Percentiles rank a stretch among this genome's conserved stretches.
Evolutionary conservation across 2,888 invertebrate species (phyloP).

Genomic region (Syritta pipiens): DNA sequence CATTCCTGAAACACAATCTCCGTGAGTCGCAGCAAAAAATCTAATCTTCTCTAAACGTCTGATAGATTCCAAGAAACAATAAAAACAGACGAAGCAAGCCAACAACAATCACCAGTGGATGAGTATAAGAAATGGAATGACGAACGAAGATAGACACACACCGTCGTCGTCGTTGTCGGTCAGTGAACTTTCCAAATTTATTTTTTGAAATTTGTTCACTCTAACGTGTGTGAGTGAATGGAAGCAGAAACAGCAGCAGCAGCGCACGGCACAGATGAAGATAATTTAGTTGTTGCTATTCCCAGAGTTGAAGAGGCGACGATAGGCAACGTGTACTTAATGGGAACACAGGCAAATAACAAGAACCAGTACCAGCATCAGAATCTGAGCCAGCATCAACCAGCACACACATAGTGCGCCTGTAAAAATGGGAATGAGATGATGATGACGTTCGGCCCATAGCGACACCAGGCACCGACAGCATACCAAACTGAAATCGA

Average conservation of each 20-base stretch:
- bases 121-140: slow-evolving; percentile 3
- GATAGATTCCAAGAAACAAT: slow-evolving; percentile 1
- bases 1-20: background rate
- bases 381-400: too few relatives aligned
- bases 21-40: background rate
- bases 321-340: slow-evolving; percentile 19
- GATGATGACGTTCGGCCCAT: slow-evolving; percentile 15
- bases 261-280: too few relatives aligned
- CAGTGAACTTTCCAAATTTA: slow-evolving; percentile 39
- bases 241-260: too few relatives aligned
- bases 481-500: slow-evolving; percentile 39
- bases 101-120: slow-evolving; percentile 5
- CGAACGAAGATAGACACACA: slow-evolving; percentile 23
- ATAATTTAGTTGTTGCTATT: slow-evolving; percentile 3
- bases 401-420: too few relatives aligned
- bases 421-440: too few relatives aligned
- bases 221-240: slow-evolving; percentile 5
- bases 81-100: background rate
- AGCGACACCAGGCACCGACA: slow-evolving; percentile 13
- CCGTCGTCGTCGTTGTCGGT: slow-evolving; percentile 1
- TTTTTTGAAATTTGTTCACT: slow-evolving; percentile 32
- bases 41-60: slow-evolving; percentile 10
- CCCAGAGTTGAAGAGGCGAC: background rate
- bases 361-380: background rate
- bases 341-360: slow-evolving; percentile 16